Conservation (phyloP, 2,888 invertebrate species). For the Notocelia uddmanniana region DNA sequence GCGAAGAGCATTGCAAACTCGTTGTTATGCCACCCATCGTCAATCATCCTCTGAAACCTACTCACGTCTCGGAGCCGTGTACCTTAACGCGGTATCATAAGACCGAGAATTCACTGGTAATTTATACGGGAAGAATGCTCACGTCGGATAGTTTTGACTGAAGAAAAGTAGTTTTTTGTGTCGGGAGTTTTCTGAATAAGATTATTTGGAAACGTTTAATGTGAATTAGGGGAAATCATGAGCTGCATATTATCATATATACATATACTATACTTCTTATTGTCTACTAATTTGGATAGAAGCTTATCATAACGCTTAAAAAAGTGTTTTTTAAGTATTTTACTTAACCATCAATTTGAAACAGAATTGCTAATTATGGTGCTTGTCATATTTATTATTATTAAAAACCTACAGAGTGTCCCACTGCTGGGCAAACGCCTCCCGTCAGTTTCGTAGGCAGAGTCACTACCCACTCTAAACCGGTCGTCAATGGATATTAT, state of each 20-base stretch:
- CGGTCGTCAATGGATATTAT: too few species aligned
- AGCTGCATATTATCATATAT: neutral
- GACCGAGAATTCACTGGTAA: neutral
- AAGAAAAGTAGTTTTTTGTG: constrained; percentile 29
- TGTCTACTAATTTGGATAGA: neutral
- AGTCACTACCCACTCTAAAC: too few species aligned
- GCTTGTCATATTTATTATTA: too few species aligned
- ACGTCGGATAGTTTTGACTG: neutral
- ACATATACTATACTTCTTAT: too few species aligned
- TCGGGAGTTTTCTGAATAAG: constrained; percentile 10
- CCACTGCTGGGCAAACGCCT: too few species aligned
- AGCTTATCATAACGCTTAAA: neutral
- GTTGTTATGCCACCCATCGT: constrained; percentile 35
- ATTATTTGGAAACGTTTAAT: constrained; percentile 3
- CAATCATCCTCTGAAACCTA: constrained; percentile 23
- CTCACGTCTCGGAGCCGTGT: neutral
- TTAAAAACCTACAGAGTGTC: too few species aligned
- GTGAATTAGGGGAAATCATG: neutral
- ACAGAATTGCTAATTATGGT: too few species aligned
- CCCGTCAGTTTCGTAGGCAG: too few species aligned
- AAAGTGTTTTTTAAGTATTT: too few species aligned
- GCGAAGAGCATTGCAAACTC: constrained; percentile 41
- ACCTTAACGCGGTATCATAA: neutral
- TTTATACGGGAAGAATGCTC: neutral
- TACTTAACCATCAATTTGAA: too few species aligned